phyloP scores from a whole-genome alignment of 1,140 invertebrate genomes.

The Ephestia elutella region DNA sequence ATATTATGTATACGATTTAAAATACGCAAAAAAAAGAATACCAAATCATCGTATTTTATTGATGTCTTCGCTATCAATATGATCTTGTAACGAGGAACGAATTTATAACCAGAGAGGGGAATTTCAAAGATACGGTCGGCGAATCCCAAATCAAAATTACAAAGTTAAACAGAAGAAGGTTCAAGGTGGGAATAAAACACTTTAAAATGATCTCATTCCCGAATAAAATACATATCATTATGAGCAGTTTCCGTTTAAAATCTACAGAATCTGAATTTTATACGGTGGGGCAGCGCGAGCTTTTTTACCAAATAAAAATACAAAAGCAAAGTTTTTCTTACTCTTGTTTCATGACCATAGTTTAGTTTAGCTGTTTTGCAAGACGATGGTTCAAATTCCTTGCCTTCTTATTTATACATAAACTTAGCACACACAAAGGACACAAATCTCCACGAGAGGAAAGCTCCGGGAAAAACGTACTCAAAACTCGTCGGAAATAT shows the following conservation, averaged over 20 bases:
- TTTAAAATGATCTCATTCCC: slow-evolving; percentile 27
- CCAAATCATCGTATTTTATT: background rate
- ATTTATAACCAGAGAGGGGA: background rate
- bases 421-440: too few species aligned
- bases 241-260: background rate
- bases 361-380: too few species aligned
- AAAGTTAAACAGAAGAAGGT: slow-evolving; percentile 10
- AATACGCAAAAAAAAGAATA: background rate
- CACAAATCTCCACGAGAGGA: too few species aligned
- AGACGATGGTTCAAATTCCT: too few species aligned
- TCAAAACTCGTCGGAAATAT: slow-evolving; percentile 4
- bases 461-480: too few species aligned
- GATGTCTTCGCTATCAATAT: background rate
- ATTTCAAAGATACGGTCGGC: background rate
- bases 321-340: too few species aligned
- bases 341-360: too few species aligned
- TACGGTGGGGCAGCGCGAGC: background rate
- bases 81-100: background rate
- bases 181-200: slow-evolving; percentile 26
- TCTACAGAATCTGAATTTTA: background rate
- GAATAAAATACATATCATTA: slow-evolving; percentile 21
- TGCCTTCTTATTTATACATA: too few species aligned
- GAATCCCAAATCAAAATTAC: slow-evolving; percentile 7
- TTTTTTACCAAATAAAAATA: too few species aligned
- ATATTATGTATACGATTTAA: too few species aligned